A percentile compares a stretch with the other conserved stretches of the same genome.
Evolutionary conservation across 2,113 vertebrate genomes (phyloP).

Genomic region (Lophotis ruficrista): DNA sequence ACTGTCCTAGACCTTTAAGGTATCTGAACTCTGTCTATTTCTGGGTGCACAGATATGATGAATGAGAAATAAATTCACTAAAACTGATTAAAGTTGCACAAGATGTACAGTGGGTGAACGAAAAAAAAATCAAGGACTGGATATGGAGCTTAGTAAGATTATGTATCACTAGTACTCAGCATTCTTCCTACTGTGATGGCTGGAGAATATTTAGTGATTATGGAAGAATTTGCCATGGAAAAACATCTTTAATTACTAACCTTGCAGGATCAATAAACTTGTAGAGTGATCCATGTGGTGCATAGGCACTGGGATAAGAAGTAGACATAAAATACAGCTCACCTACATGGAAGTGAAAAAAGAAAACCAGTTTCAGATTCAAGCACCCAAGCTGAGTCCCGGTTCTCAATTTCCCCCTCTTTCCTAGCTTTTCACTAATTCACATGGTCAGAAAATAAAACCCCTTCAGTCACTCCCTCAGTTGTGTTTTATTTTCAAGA

Average conservation of each 20-base stretch:
- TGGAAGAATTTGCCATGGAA: not conserved
- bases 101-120: not conserved
- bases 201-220: not conserved
- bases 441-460: not conserved
- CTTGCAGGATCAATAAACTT: slow-evolving; percentile 87
- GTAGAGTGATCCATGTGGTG: slow-evolving; percentile 79
- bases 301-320: slow-evolving; percentile 79
- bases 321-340: slow-evolving; percentile 89
- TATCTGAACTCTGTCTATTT: not conserved
- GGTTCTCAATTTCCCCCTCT: not conserved
- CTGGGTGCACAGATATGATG: not conserved
- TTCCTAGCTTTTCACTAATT: not conserved
- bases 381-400: not conserved
- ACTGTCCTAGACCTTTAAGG: not conserved
- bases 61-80: not conserved
- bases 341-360: slow-evolving; percentile 63
- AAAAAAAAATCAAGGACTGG: not conserved
- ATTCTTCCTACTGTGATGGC: not conserved
- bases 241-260: slow-evolving; percentile 63
- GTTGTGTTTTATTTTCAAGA: not conserved
- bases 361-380: not conserved
- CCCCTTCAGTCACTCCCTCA: not conserved
- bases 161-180: not conserved
- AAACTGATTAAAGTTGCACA: not conserved
- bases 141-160: not conserved